These are phyloP conservation scores for Carcinoscorpius rotundicauda DNA, from an alignment of 1,140 invertebrate species.

Conservation along the genomic window DNA sequence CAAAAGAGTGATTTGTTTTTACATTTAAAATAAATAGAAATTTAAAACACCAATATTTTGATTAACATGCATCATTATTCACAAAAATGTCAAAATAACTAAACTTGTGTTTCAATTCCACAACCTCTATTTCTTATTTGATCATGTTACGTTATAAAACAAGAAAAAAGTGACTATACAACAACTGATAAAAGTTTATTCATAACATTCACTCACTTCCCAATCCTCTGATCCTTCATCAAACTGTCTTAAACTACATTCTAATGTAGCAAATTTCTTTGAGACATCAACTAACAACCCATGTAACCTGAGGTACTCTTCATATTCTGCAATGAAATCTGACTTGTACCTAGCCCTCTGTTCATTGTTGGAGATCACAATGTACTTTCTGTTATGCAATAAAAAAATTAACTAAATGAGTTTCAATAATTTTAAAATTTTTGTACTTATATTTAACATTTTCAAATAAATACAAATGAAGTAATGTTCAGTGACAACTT, in stretches of 20 bases:
- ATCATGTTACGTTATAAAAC: constrained; percentile 3
- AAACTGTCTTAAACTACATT: constrained; percentile 46
- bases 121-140: too few relatives aligned
- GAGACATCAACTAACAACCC: constrained; percentile 58
- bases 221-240: constrained; percentile 38
- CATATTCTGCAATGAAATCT: constrained; percentile 73
- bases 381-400: constrained; percentile 50
- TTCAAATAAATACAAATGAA: too few relatives aligned
- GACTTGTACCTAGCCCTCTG: constrained; percentile 72
- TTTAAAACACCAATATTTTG: too few relatives aligned
- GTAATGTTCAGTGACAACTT: too few relatives aligned
- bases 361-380: constrained; percentile 54
- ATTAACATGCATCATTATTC: too few relatives aligned
- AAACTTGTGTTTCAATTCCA: neutral
- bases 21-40: too few relatives aligned
- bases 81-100: neutral
- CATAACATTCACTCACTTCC: constrained; percentile 32
- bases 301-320: constrained; percentile 65
- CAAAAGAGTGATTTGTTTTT: too few relatives aligned
- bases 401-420: too few relatives aligned
- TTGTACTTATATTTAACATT: too few relatives aligned
- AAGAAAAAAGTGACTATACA: neutral
- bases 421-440: too few relatives aligned
- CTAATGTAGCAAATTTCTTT: constrained; percentile 56
- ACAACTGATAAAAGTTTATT: too few relatives aligned